phyloP scores from a whole-genome alignment of 2,797 vertebrate species.

The Cephalopachus bancanus region DNA sequence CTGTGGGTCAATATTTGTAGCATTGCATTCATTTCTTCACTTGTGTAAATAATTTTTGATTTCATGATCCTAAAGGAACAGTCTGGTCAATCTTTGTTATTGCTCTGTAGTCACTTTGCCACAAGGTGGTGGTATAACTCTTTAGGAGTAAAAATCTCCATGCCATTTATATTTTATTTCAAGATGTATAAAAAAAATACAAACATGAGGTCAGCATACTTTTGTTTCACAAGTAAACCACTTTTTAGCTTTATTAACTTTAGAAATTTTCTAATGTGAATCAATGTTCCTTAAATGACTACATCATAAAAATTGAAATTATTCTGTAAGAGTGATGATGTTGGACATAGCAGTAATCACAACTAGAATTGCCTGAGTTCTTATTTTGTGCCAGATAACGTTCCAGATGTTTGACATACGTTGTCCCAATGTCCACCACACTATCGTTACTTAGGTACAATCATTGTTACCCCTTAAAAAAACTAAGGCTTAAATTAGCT shows the following conservation, averaged over 20 bases:
- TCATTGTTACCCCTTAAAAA: neutral
- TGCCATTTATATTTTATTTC: neutral
- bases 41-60: neutral
- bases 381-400: neutral
- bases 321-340: neutral
- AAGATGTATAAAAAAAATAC: conserved; percentile 17
- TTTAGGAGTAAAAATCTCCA: neutral
- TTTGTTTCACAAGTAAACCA: neutral
- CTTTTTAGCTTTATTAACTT: neutral
- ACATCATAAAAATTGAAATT: neutral
- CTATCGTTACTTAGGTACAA: too few relatives aligned
- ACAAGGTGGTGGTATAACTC: conserved; percentile 71
- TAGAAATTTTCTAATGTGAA: neutral
- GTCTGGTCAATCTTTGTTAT: neutral
- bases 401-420: neutral
- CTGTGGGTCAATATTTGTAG: neutral
- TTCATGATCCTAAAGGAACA: neutral
- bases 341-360: neutral
- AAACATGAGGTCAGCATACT: neutral
- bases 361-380: neutral
- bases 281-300: neutral
- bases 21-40: neutral
- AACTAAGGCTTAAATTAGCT: neutral
- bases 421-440: neutral
- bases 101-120: conserved; percentile 41